Base-by-base conservation (phyloP, 1,140 invertebrate genomes). In the Armadillidium nasatum region DNA sequence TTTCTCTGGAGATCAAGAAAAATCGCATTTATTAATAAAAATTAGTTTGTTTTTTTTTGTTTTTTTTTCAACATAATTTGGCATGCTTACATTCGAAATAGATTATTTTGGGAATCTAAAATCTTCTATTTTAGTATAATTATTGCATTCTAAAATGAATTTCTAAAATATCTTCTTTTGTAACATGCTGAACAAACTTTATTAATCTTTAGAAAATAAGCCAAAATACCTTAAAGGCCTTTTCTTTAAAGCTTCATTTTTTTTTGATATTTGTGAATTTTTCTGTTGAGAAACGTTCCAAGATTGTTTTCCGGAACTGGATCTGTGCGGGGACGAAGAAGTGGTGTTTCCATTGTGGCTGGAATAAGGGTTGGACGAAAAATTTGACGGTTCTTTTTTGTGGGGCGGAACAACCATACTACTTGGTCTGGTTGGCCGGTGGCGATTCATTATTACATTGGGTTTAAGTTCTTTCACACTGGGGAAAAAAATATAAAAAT, bases 1-100 rank as follows among this genome's bases (percentile, higher is more conserved):
- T 89, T 86, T 96, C 94, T 84, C 93, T 94, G 83, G 81, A 83
- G 87, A 81, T 87, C 82, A 83, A 85, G 79, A 75, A 83, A 80
- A 82, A 82, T 33, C 6, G 33, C 33, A 33, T 33, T 33, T 33
- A 33, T 33, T 33, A 33, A 33, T 33, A 6, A 33, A 33, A 33
- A 33, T 33, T 3, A 1, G 6, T 3, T 3, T 33, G 33, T 3
- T 33, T 33, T n/a, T n/a, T n/a, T n/a, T n/a, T n/a, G n/a, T n/a
- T n/a, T n/a, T n/a, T n/a, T n/a, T 33, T 33, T 33, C 33, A 33
- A 33, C 6, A 6, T 33, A 33, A 33, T 6, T 33, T 33, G 33
- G 1, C 33, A 33, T 6, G 33, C 6, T 33, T 33, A 33, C 33
- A 33, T 33, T 6, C 6, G 33, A 33, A 33, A 33, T 33, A 33